Percentiles rank a stretch among this genome's conserved stretches.
phyloP scores from a whole-genome alignment of 2,113 vertebrate species.

The Mustelus asterias region DNA sequence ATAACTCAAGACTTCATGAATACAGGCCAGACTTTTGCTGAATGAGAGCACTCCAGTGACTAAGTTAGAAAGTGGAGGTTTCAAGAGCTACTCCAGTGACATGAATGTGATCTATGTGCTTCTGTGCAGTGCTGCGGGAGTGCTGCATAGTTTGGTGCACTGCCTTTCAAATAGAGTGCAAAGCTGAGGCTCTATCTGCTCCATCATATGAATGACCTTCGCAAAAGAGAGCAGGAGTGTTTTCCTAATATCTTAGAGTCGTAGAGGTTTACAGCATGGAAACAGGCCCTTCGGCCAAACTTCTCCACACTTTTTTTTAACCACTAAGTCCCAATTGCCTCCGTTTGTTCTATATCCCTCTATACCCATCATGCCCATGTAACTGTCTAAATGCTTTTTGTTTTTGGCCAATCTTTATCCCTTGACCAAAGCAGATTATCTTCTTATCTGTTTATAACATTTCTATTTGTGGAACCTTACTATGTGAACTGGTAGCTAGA shows the following conservation, averaged over 20 bases:
- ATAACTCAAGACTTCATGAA: not conserved
- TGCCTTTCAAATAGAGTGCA: not conserved
- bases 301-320: no score
- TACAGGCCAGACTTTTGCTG: not conserved
- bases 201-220: not conserved
- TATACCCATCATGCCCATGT: no score
- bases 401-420: no score
- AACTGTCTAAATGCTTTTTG: no score
- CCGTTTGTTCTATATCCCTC: no score
- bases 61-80: not conserved
- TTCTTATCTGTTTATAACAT: not conserved
- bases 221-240: not conserved
- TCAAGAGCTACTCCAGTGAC: not conserved
- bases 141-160: not conserved
- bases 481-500: not conserved
- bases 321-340: no score
- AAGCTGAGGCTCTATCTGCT: not conserved
- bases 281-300: no score
- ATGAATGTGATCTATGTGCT: not conserved
- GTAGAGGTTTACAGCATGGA: no score
- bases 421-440: not conserved
- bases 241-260: not conserved
- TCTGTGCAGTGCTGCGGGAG: not conserved
- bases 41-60: not conserved
- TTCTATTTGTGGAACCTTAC: not conserved